Evolutionary conservation across 2,797 vertebrate species (phyloP).

Genomic region (Trematomus bernacchii): DNA sequence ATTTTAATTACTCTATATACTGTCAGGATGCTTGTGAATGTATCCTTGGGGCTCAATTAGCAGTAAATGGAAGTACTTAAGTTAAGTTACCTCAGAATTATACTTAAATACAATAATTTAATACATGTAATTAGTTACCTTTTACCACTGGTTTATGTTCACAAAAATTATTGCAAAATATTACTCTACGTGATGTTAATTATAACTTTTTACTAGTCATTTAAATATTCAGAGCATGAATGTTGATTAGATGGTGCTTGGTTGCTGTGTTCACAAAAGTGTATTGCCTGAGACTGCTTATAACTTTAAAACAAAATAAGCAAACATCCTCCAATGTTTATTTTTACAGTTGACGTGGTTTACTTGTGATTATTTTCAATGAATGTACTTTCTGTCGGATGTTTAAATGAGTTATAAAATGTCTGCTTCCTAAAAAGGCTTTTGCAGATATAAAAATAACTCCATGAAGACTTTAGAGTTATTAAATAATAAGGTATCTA

Average conservation of each 20-base stretch:
- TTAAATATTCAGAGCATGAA: neutral
- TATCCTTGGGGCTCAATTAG: too few species aligned
- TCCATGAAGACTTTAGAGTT: neutral
- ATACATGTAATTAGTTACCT: too few species aligned
- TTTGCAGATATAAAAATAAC: neutral
- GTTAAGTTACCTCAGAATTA: too few species aligned
- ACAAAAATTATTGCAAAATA: neutral
- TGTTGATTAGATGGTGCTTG: neutral
- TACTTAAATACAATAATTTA: too few species aligned
- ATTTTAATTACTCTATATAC: too few species aligned
- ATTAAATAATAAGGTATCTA: neutral
- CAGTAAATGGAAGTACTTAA: too few species aligned
- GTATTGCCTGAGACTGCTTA: neutral
- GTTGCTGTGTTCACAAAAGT: neutral
- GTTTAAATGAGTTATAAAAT: conserved; percentile 6
- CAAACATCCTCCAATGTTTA: neutral
- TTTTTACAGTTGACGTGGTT: neutral
- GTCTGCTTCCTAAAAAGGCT: neutral
- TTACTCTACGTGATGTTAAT: neutral
- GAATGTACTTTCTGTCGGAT: neutral
- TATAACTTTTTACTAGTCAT: neutral
- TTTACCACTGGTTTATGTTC: neutral
- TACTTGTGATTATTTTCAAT: neutral
- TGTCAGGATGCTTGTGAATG: too few species aligned
- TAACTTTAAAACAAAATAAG: conserved; percentile 10